A percentile compares a stretch with the other conserved stretches of the same genome.
These are phyloP conservation scores for Gastrophysa polygoni DNA, from an alignment of 2,888 invertebrate genomes.

Conservation along the genomic window DNA sequence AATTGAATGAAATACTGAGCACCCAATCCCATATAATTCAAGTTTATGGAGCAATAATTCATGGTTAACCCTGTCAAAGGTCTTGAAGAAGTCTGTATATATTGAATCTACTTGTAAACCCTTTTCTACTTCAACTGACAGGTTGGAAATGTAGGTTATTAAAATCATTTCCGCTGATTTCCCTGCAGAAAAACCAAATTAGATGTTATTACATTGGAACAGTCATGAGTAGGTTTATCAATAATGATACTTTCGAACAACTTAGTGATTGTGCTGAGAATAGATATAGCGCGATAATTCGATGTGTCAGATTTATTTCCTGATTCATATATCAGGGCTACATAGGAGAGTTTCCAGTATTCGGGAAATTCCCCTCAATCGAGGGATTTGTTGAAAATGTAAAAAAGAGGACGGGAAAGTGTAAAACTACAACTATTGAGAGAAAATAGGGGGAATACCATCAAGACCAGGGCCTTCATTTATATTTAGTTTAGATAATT, in stretches of 20 bases:
- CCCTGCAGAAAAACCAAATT: slow-evolving; percentile 1
- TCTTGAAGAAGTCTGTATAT: too few species aligned
- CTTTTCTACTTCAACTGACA: too few species aligned
- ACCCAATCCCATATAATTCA: too few species aligned
- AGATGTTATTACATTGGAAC: not conserved
- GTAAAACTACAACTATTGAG: not conserved
- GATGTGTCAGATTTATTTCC: not conserved
- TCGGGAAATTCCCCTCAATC: not conserved
- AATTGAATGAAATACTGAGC: too few species aligned
- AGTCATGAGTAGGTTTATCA: slow-evolving; percentile 3
- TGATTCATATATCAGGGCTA: slow-evolving; percentile 7
- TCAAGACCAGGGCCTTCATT: not conserved
- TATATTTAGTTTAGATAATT: slow-evolving; percentile 3
- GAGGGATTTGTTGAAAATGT: not conserved
- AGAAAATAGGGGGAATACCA: not conserved
- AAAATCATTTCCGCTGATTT: not conserved
- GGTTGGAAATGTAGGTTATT: too few species aligned
- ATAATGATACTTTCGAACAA: slow-evolving; percentile 8
- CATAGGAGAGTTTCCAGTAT: not conserved
- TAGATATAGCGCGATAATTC: slow-evolving; percentile 6
- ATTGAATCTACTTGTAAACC: too few species aligned
- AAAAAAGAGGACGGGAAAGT: not conserved
- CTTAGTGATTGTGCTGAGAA: slow-evolving; percentile 9
- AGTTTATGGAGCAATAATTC: too few species aligned
- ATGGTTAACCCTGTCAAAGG: too few species aligned